phyloP scores from a whole-genome alignment of 2,797 vertebrate species.

The Agapornis canus region DNA sequence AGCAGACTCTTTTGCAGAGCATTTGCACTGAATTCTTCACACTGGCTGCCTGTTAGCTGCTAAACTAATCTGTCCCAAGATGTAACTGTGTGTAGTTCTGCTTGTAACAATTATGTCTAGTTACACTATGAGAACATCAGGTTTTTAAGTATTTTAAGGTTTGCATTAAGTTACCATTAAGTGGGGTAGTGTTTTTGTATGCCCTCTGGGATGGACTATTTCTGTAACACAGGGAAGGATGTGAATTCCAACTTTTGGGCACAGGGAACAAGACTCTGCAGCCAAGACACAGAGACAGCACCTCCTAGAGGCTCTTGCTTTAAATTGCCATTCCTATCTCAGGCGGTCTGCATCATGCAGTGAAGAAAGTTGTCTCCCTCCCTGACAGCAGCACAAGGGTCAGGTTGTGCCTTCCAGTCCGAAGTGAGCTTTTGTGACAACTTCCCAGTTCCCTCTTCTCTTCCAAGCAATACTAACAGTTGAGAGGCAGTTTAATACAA shows the following conservation, averaged over 20 bases:
- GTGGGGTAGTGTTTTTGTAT: background rate
- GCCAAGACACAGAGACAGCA: too few species aligned
- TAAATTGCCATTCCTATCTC: background rate
- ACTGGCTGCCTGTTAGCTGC: background rate
- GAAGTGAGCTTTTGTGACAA: background rate
- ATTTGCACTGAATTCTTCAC: background rate
- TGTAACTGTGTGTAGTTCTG: background rate
- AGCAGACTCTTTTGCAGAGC: background rate
- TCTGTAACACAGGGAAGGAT: background rate
- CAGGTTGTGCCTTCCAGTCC: rapidly evolving
- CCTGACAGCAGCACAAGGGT: background rate
- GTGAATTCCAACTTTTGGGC: background rate
- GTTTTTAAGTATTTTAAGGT: background rate
- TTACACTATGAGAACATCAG: background rate
- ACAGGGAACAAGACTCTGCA: background rate
- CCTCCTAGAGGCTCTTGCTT: background rate
- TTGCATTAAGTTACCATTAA: background rate
- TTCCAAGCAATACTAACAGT: background rate
- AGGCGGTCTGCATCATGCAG: background rate
- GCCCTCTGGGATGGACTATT: background rate
- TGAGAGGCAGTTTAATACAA: background rate
- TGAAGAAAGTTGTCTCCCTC: background rate
- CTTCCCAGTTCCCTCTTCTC: background rate
- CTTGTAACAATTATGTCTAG: background rate
- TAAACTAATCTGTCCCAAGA: background rate